Conservation (phyloP, 2,113 vertebrate genomes). For the Stegostoma tigrinum region DNA sequence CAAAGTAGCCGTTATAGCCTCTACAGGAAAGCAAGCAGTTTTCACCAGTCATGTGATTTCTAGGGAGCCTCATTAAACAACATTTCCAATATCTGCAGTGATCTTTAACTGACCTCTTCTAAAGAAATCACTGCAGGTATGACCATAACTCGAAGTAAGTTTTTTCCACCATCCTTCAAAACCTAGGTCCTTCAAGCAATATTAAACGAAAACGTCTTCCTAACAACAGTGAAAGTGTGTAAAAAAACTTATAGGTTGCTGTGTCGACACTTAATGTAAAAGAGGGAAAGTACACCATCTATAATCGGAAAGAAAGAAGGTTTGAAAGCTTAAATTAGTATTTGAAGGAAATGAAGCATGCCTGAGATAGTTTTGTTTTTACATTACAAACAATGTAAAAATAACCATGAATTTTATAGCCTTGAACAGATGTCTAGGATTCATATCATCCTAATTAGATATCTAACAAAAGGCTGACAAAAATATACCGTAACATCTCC, state of each 20-base stretch:
- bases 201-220: too few relatives aligned
- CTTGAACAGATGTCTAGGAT: not conserved
- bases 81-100: too few relatives aligned
- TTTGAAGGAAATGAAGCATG: not conserved
- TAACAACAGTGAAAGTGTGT: not conserved
- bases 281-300: not conserved
- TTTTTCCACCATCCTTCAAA: too few relatives aligned
- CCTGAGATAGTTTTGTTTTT: not conserved
- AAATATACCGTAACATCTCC: not conserved
- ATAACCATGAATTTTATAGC: not conserved
- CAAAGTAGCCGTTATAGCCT: too few relatives aligned
- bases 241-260: not conserved
- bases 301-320: not conserved
- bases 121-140: too few relatives aligned
- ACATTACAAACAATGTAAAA: not conserved
- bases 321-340: not conserved
- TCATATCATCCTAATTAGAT: not conserved
- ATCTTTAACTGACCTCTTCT: too few relatives aligned
- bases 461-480: not conserved
- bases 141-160: too few relatives aligned
- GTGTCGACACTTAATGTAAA: not conserved
- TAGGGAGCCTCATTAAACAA: too few relatives aligned
- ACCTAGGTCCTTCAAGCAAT: too few relatives aligned
- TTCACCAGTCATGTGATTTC: too few relatives aligned
- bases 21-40: too few relatives aligned